phyloP scores from a whole-genome alignment of 2,797 vertebrate species.

The Alcedo atthis region DNA sequence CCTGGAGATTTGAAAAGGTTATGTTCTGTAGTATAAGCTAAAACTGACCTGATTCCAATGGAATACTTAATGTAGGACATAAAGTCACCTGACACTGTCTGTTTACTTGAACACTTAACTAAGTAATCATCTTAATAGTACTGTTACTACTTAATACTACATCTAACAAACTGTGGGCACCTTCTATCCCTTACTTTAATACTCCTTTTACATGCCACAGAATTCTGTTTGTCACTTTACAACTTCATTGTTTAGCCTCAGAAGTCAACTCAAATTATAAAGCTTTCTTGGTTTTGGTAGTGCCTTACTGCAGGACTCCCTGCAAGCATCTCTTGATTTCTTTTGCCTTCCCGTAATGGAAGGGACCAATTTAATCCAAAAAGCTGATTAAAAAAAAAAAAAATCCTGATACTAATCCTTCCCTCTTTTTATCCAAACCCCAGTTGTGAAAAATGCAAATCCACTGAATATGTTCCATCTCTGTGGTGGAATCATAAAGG shows the following conservation, averaged over 20 bases:
- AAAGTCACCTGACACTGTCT: background rate
- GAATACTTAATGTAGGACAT: background rate
- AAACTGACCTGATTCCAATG: background rate
- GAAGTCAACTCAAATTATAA: background rate
- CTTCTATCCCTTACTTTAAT: background rate
- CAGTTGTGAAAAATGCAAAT: background rate
- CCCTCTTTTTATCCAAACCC: background rate
- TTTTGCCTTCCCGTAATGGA: conserved; percentile 14
- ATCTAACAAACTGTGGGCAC: background rate
- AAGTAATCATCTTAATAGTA: background rate
- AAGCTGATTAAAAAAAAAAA: background rate
- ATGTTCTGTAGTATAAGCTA: background rate
- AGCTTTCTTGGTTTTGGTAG: background rate
- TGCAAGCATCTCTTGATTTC: conserved; percentile 5
- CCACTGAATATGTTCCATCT: background rate
- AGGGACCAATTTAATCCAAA: conserved; percentile 13
- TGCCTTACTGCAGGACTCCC: background rate
- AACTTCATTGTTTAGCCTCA: background rate
- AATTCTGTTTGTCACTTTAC: background rate
- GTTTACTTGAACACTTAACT: background rate
- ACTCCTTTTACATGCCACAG: background rate
- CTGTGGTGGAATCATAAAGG: background rate
- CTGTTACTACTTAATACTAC: background rate
- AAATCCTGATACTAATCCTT: background rate
- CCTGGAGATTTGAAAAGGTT: background rate